Percentiles rank a stretch among this genome's conserved stretches.
These are phyloP conservation scores for Dasysyrphus tricinctus DNA, from an alignment of 2,888 invertebrate species.

Conservation along the genomic window DNA sequence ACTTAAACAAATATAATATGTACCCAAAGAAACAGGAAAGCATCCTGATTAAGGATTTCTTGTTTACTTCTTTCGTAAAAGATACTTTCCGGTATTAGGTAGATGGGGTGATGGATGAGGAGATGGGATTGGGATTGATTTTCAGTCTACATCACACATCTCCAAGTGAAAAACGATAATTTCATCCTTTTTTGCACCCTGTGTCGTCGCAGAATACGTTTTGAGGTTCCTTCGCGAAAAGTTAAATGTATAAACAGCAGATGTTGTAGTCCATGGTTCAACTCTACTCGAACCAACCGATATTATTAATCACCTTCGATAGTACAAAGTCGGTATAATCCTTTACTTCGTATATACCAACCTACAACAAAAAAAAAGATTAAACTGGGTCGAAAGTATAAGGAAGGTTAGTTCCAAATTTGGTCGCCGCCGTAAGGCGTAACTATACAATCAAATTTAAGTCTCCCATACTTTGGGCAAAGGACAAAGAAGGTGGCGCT, in stretches of 20 bases:
- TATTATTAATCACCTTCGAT: constrained; percentile 73
- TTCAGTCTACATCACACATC: constrained; percentile 5
- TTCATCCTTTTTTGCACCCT: constrained; percentile 38
- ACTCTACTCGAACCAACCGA: constrained; percentile 47
- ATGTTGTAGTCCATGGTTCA: neutral
- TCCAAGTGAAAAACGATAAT: constrained; percentile 55
- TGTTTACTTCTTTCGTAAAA: constrained; percentile 68
- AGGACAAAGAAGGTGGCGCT: constrained; percentile 62
- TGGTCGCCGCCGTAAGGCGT: constrained; percentile 64
- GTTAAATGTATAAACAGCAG: constrained; percentile 66
- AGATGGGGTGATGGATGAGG: neutral
- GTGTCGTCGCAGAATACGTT: constrained; percentile 14
- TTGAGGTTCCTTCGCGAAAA: constrained; percentile 52
- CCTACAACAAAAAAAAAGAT: neutral
- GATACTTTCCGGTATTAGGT: constrained; percentile 57
- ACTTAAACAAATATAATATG: constrained; percentile 18
- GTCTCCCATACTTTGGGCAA: constrained; percentile 43
- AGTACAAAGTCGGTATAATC: neutral
- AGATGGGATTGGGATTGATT: neutral
- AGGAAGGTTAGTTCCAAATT: constrained; percentile 58
- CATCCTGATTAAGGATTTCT: constrained; percentile 72
- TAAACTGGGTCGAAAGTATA: neutral
- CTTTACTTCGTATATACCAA: neutral
- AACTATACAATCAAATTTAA: constrained; percentile 65
- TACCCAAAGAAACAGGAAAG: constrained; percentile 52